Conservation (phyloP, 2,888 invertebrate genomes). For the Actias luna region DNA sequence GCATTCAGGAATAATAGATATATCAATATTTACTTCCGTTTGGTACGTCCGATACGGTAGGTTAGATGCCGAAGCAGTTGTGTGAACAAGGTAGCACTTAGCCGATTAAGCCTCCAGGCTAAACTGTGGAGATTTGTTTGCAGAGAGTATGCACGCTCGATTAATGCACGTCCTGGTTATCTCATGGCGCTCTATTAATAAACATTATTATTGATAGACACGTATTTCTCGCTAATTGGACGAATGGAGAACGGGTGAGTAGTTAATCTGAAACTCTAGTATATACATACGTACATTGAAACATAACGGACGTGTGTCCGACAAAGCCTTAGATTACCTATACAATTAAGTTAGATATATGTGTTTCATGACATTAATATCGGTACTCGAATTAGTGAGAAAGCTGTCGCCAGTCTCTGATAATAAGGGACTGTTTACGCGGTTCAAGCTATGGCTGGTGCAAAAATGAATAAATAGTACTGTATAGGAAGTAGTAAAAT, state of each 20-base stretch:
- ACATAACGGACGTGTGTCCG: neutral
- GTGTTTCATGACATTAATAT: too few relatives aligned
- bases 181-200: constrained; percentile 6
- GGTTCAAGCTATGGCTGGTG: too few relatives aligned
- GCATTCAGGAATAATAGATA: neutral
- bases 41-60: neutral
- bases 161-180: constrained; percentile 3
- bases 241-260: neutral
- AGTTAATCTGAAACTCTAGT: constrained; percentile 6
- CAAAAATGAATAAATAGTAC: too few relatives aligned
- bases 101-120: constrained; percentile 15
- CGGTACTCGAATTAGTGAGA: too few relatives aligned
- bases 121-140: constrained; percentile 7
- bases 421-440: too few relatives aligned
- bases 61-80: constrained; percentile 4
- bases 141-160: neutral
- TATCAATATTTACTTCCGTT: neutral
- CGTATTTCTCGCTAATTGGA: neutral
- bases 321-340: too few relatives aligned
- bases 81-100: constrained; percentile 13
- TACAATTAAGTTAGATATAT: too few relatives aligned
- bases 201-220: constrained; percentile 9
- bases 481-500: too few relatives aligned
- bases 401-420: too few relatives aligned
- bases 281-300: neutral